These are phyloP conservation scores for Nemapogon koenigi DNA, from an alignment of 2,888 invertebrate genomes.

Conservation along the genomic window DNA sequence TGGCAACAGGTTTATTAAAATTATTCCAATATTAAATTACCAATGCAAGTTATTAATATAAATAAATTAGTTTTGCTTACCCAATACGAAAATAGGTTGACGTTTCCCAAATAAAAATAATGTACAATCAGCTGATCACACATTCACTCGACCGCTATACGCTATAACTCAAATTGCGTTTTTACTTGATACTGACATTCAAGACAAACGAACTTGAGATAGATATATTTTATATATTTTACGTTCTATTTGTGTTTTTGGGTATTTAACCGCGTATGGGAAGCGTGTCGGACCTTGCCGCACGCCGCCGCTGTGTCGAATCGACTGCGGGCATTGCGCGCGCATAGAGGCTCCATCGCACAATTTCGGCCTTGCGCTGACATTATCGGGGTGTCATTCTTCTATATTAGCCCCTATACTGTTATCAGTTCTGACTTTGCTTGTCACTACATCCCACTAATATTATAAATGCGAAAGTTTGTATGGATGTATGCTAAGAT, in stretches of 20 bases:
- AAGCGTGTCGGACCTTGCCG: conserved; percentile 22
- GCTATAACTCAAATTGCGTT: no score
- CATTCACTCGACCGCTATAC: conserved; percentile 13
- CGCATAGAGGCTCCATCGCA: conserved; percentile 12
- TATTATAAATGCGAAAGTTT: no score
- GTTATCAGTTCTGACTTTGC: no score
- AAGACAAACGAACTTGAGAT: conserved; percentile 20
- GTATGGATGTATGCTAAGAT: no score
- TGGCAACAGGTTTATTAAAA: no score
- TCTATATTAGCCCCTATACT: no score
- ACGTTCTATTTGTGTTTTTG: conserved; percentile 17
- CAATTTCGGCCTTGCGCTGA: not conserved
- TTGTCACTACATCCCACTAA: no score
- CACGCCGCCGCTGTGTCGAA: conserved; percentile 38
- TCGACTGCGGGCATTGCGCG: conserved; percentile 46
- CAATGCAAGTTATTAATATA: no score
- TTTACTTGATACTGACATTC: conserved; percentile 21
- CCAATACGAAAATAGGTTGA: no score
- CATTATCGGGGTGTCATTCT: conserved; percentile 6
- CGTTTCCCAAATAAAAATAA: no score
- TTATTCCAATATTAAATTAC: no score
- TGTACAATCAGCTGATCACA: conserved; percentile 25
- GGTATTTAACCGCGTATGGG: conserved; percentile 10
- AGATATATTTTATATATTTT: not conserved
- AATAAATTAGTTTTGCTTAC: no score